These are phyloP conservation scores for Vulpes ferrilata DNA, from an alignment of 2,113 vertebrate species.

Conservation along the genomic window DNA sequence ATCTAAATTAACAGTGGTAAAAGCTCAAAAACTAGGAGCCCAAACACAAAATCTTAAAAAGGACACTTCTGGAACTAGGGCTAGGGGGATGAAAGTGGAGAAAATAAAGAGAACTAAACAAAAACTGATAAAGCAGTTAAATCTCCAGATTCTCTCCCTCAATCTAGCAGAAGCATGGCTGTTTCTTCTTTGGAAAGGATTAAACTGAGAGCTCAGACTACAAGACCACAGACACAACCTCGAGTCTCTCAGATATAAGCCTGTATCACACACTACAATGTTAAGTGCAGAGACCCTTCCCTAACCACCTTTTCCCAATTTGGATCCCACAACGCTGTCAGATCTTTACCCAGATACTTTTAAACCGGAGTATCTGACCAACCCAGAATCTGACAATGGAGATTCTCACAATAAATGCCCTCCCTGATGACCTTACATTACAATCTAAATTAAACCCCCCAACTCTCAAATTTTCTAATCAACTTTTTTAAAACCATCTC, in stretches of 20 bases:
- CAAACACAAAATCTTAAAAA: neutral
- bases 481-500: neutral
- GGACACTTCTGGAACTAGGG: neutral
- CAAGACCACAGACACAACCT: neutral
- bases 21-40: neutral
- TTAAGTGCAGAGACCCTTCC: neutral
- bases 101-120: neutral
- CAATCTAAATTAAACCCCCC: neutral
- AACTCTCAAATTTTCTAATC: slow-evolving; percentile 1
- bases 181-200: slow-evolving; percentile 1
- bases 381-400: neutral
- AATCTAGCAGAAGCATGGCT: neutral
- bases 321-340: neutral
- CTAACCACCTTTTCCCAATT: neutral
- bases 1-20: neutral
- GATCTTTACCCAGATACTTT: neutral
- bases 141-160: neutral
- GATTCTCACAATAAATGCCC: neutral
- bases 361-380: neutral
- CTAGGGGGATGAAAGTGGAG: neutral
- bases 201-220: neutral
- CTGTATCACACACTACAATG: neutral
- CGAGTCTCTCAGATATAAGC: neutral
- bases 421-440: neutral
- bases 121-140: neutral